phyloP scores from a whole-genome alignment of 2,797 vertebrate genomes.

The Hydrolagus colliei region DNA sequence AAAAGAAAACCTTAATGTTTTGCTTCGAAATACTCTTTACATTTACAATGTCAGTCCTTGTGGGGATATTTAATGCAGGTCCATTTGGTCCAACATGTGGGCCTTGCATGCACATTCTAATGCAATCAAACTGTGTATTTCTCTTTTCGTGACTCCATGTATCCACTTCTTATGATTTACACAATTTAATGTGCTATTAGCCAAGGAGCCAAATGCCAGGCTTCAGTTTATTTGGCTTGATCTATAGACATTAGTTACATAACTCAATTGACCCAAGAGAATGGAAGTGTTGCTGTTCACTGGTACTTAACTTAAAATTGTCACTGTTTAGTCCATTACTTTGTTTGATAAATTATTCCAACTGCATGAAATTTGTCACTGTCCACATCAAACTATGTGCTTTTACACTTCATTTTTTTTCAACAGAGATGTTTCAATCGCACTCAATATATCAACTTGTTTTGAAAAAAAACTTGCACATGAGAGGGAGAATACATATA shows the following conservation, averaged over 20 bases:
- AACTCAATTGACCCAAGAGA: not conserved
- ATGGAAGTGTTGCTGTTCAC: not conserved
- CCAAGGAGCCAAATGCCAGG: no score
- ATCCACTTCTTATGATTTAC: no score
- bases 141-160: no score
- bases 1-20: not conserved
- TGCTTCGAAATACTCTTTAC: no score
- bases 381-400: not conserved
- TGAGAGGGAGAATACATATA: not conserved
- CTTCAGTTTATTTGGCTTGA: no score
- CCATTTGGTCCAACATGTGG: no score
- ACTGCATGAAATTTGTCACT: not conserved
- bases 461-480: not conserved
- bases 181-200: no score
- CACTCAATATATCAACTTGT: not conserved
- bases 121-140: no score
- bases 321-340: not conserved
- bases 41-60: no score
- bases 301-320: not conserved
- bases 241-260: no score
- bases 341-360: not conserved
- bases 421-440: not conserved
- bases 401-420: not conserved
- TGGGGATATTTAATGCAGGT: no score
- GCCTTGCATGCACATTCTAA: no score